Conservation (phyloP, 2,888 invertebrate species). For the Zaprionus bogoriensis region DNA sequence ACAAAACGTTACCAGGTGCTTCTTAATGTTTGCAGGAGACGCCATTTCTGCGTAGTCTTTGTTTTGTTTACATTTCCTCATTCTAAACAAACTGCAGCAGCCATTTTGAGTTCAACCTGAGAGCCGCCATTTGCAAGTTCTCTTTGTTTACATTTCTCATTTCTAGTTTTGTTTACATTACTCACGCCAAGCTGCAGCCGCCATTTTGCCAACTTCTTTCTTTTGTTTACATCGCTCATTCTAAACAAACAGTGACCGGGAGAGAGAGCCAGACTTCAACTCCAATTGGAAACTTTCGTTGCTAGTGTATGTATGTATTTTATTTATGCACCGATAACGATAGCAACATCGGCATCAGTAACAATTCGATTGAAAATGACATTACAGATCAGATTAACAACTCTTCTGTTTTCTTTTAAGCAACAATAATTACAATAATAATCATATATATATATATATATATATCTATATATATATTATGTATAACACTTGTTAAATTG, state of each 20-base stretch:
- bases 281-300: not conserved
- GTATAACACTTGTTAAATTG: conserved; percentile 64
- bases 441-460: conserved; percentile 42
- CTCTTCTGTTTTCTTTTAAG: conserved; percentile 44
- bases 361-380: conserved; percentile 67
- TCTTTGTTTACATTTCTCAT: not conserved
- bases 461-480: conserved; percentile 40
- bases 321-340: conserved; percentile 50
- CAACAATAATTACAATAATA: conserved; percentile 71
- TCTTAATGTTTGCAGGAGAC: not conserved
- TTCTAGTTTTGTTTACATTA: conserved; percentile 11
- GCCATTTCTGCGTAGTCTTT: conserved; percentile 6
- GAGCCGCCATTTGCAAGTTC: too few relatives aligned
- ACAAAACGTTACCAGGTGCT: not conserved
- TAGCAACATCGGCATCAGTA: conserved; percentile 29
- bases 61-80: conserved; percentile 9
- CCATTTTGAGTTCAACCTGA: too few relatives aligned
- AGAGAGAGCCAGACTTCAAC: not conserved
- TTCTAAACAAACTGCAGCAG: conserved; percentile 10
- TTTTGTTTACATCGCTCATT: not conserved
- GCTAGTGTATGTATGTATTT: conserved; percentile 20
- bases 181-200: conserved; percentile 7
- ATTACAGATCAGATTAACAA: conserved; percentile 66
- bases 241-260: not conserved
- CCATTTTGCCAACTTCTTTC: not conserved